A percentile compares a stretch with the other conserved stretches of the same genome.
Evolutionary conservation across 2,888 invertebrate species (phyloP).

Genomic region (Drosophila borealis): DNA sequence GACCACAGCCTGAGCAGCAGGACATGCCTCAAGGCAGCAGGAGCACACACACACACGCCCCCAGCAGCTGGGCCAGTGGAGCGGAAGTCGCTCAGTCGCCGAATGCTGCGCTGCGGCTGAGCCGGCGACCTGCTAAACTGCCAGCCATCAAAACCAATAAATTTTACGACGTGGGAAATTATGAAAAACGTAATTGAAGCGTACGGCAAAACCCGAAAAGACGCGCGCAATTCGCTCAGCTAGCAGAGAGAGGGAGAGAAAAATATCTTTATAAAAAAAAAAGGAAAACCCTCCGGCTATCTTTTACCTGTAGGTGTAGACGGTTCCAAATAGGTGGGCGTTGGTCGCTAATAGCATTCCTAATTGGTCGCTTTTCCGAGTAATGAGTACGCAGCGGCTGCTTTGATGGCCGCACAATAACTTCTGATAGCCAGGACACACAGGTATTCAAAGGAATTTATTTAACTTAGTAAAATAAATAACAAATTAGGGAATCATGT

Average conservation of each 20-base stretch:
- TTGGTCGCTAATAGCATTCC: slow-evolving; percentile 64
- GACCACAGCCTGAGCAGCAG: slow-evolving; percentile 45
- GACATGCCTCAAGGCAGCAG: slow-evolving; percentile 38
- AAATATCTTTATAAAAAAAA: slow-evolving; percentile 1
- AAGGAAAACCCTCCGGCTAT: slow-evolving; percentile 1
- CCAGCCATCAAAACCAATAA: slow-evolving; percentile 66
- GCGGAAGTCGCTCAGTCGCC: slow-evolving; percentile 59
- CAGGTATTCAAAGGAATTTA: slow-evolving; percentile 15
- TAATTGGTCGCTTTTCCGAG: slow-evolving; percentile 61
- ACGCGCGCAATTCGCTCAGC: slow-evolving; percentile 43
- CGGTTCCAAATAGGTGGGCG: slow-evolving; percentile 48
- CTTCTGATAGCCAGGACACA: slow-evolving; percentile 39
- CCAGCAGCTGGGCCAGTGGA: slow-evolving; percentile 60
- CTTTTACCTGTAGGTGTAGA: slow-evolving; percentile 39
- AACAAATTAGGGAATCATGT: neutral
- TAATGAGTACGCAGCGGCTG: slow-evolving; percentile 47
- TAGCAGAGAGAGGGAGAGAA: neutral
- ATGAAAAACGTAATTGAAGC: slow-evolving; percentile 76
- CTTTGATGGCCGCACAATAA: slow-evolving; percentile 52
- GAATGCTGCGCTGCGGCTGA: slow-evolving; percentile 21
- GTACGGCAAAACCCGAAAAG: slow-evolving; percentile 8
- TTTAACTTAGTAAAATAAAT: slow-evolving; percentile 5
- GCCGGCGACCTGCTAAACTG: slow-evolving; percentile 46
- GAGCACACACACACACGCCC: slow-evolving; percentile 33
- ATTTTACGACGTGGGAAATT: slow-evolving; percentile 74